These are phyloP conservation scores for Pygmarrhopalites habei DNA, from an alignment of 1,140 invertebrate genomes.

Conservation along the genomic window DNA sequence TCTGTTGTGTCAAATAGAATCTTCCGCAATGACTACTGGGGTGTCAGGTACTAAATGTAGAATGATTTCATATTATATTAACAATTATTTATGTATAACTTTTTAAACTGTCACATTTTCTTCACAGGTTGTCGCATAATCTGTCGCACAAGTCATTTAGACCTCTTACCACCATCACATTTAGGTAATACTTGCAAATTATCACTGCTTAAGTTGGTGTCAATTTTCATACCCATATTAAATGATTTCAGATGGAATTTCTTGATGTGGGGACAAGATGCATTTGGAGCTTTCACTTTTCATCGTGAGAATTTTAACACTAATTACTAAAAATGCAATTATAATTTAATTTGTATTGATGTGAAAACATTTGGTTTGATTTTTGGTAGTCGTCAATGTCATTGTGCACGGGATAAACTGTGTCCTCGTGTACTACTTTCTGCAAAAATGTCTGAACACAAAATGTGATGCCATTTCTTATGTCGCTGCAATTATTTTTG, in stretches of 20 bases:
- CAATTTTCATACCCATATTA: too few species aligned
- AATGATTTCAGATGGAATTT: conserved; percentile 60
- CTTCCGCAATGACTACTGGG: conserved; percentile 85
- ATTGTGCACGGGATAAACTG: conserved; percentile 60
- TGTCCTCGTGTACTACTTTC: conserved; percentile 45
- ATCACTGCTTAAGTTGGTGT: too few species aligned
- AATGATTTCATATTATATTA: too few species aligned
- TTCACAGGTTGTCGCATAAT: conserved; percentile 63
- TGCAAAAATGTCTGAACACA: conserved; percentile 30
- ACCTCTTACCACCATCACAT: conserved; percentile 71
- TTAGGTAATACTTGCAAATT: conserved; percentile 54
- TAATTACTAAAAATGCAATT: too few species aligned
- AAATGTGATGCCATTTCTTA: conserved; percentile 46
- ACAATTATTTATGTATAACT: too few species aligned
- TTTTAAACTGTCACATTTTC: conserved; percentile 22
- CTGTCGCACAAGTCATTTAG: conserved; percentile 90
- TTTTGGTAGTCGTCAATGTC: conserved; percentile 60
- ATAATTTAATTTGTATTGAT: too few species aligned
- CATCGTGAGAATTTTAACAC: too few species aligned
- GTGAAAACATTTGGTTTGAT: too few species aligned
- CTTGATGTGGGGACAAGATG: conserved; percentile 51
- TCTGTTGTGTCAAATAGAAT: too few species aligned
- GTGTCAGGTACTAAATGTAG: too few species aligned
- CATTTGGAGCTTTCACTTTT: conserved; percentile 62
- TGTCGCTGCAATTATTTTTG: conserved; percentile 68